Evolutionary conservation across 2,113 vertebrate genomes (phyloP).

Genomic region (Eonycteris spelaea): DNA sequence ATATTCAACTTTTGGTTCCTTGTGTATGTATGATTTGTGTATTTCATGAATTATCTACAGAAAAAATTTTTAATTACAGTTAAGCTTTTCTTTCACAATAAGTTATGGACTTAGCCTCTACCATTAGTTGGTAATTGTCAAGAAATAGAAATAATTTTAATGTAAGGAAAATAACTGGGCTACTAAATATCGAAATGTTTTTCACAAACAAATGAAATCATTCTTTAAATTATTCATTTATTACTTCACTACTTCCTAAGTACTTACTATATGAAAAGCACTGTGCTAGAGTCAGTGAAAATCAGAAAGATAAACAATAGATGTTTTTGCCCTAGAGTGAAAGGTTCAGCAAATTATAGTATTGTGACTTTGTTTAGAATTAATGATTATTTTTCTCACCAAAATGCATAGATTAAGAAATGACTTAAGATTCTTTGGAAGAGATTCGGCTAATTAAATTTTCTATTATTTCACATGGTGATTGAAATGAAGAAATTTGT

Average conservation of each 20-base stretch:
- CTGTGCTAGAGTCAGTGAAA: background rate
- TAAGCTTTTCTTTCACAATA: background rate
- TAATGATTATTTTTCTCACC: background rate
- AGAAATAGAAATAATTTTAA: background rate
- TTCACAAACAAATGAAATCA: background rate
- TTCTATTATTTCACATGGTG: background rate
- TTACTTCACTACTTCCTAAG: background rate
- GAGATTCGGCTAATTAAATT: background rate
- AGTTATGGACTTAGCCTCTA: background rate
- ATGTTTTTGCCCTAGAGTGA: background rate
- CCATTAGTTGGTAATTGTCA: background rate
- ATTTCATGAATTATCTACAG: background rate
- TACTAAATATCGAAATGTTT: background rate
- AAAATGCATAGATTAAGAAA: background rate
- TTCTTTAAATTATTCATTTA: background rate
- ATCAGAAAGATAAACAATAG: background rate
- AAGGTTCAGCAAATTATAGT: background rate
- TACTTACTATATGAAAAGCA: background rate
- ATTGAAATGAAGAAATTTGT: background rate
- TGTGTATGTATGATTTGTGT: background rate
- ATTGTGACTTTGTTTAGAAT: background rate
- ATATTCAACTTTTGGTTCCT: background rate
- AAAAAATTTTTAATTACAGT: background rate
- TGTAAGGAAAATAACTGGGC: background rate
- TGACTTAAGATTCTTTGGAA: background rate